phyloP scores from a whole-genome alignment of 1,140 invertebrate genomes.

The Drosophila micromelanica region DNA sequence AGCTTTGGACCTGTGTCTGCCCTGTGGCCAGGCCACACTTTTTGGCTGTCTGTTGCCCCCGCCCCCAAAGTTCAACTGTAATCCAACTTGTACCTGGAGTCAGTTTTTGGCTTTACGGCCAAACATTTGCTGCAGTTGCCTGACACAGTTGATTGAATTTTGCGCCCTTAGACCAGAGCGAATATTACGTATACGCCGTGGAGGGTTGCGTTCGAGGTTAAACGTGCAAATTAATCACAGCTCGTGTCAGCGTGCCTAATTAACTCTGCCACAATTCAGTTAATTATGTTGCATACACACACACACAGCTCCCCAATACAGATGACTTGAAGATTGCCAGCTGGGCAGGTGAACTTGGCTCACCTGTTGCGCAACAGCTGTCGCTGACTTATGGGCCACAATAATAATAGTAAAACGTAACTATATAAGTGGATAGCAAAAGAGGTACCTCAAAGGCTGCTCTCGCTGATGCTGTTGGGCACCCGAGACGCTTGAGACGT shows the following conservation, averaged over 20 bases:
- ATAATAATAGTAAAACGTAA: conserved; percentile 19
- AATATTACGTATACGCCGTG: conserved; percentile 27
- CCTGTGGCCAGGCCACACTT: conserved; percentile 11
- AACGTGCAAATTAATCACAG: conserved; percentile 27
- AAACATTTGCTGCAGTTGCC: conserved; percentile 24
- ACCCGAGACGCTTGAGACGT: conserved; percentile 60
- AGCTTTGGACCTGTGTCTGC: background rate
- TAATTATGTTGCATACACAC: conserved; percentile 34
- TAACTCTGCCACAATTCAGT: conserved; percentile 32
- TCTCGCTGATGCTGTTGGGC: conserved; percentile 40
- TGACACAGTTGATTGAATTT: conserved; percentile 21
- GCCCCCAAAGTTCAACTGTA: conserved; percentile 7
- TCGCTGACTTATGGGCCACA: conserved; percentile 25
- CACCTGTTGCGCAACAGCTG: conserved; percentile 37
- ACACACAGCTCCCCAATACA: background rate
- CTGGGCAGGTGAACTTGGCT: background rate
- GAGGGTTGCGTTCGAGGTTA: background rate
- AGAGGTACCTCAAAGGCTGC: background rate
- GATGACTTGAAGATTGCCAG: background rate
- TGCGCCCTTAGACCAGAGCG: background rate
- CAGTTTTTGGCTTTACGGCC: conserved; percentile 16
- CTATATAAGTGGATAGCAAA: conserved; percentile 15
- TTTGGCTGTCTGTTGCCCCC: background rate
- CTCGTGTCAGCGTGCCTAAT: conserved; percentile 10
- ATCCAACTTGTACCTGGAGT: conserved; percentile 30